These are phyloP conservation scores for Oncopodura yosiiana DNA, from an alignment of 1,140 invertebrate species.

Conservation along the genomic window DNA sequence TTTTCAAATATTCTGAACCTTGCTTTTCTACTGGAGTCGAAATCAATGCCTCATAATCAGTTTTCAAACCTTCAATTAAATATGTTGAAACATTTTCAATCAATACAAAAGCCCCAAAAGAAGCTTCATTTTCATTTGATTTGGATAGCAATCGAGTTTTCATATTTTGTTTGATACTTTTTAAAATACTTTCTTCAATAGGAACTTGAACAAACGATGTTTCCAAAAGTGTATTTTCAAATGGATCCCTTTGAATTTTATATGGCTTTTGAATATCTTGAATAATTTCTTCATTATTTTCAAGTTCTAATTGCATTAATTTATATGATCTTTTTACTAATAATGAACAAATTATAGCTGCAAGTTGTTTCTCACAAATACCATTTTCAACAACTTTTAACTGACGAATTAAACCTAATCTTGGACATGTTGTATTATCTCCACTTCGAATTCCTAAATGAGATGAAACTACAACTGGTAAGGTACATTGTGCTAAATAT, in stretches of 20 bases:
- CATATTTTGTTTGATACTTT: too few species aligned
- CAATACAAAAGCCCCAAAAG: too few species aligned
- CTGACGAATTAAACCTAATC: slow-evolving; percentile 20
- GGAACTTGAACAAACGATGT: slow-evolving; percentile 5
- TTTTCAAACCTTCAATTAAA: too few species aligned
- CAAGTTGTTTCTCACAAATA: not conserved
- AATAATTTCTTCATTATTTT: not conserved
- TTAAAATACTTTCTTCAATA: too few species aligned
- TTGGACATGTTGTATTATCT: slow-evolving; percentile 1
- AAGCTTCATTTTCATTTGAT: too few species aligned
- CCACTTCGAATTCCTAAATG: too few species aligned
- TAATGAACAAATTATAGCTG: slow-evolving; percentile 15
- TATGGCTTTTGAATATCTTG: not conserved
- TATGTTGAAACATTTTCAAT: too few species aligned
- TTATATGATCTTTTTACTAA: slow-evolving; percentile 19
- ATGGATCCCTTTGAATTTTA: slow-evolving; percentile 1
- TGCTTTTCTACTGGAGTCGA: too few species aligned
- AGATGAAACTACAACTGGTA: too few species aligned
- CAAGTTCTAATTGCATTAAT: slow-evolving; percentile 12
- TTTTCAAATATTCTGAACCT: too few species aligned
- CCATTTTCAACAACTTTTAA: slow-evolving; percentile 1
- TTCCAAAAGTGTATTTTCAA: slow-evolving; percentile 18
- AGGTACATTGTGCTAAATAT: slow-evolving; percentile 14
- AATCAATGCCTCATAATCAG: too few species aligned
- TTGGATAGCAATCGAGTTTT: too few species aligned